Base-by-base conservation (phyloP, 2,888 invertebrate species). In the Caenorhabditis uteleia region DNA sequence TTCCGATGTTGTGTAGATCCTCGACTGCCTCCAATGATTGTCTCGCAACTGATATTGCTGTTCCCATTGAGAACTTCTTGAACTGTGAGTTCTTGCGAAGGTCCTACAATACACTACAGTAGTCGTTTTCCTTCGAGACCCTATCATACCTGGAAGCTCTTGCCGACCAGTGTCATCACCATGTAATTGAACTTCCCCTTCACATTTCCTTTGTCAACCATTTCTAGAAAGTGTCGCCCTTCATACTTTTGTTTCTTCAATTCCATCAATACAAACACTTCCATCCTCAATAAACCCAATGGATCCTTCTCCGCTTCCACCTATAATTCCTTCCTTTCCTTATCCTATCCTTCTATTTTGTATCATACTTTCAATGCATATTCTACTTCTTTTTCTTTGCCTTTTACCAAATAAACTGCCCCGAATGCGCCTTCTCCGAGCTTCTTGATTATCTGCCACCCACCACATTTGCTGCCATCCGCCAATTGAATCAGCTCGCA, bases 121-220 rank as follows among this genome's bases (percentile, higher is more conserved):
- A 25, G 2, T 8, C n/a, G 10, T 34, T 8, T 34, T 8, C 18
- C 18, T 38, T 38, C 5, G 20, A 16, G 3, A 16, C 14, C 4
- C 5, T 20, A 18, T 20, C 14, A 6, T 27, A 53, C 54, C 39
- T 72, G 72, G 14, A 75, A 56, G 50, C 61, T 66, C 34, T 68
- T 62, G 4, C 75, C 75, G 34, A 75, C 80, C 25, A 80, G 57
- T 10, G 77, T 77, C 78, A 80, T 79, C 31, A 80, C 75, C 56
- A 77, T 68, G 39, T 76, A 79, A 61, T 78, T 66, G 70, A 76
- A 80, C 56, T 70, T 72, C 34, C 64, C 67, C 5, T 51, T 31
- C 20, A 64, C 45, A 25, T 74, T 75, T 14, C 81, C 80, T 33
- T 73, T 75, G 60, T 77, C 80, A 43, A 74, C 72, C 42, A 80